A percentile compares a stretch with the other conserved stretches of the same genome.
Evolutionary conservation across 2,113 vertebrate species (phyloP).

Genomic region (Acinonyx jubatus): DNA sequence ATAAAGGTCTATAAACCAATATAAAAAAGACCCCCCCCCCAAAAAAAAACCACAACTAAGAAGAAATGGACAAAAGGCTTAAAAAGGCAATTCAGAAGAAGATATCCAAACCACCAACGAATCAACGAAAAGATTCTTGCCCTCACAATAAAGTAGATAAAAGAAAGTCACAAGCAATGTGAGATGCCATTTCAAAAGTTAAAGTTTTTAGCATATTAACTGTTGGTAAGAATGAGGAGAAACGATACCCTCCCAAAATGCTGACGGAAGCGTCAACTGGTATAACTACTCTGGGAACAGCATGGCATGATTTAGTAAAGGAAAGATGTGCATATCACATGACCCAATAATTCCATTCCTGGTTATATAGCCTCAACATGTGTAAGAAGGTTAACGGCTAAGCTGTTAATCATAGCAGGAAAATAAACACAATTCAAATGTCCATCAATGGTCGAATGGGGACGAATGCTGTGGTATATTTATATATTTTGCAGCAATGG

Average conservation of each 20-base stretch:
- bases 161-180: background rate
- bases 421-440: background rate
- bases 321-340: background rate
- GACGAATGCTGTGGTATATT: background rate
- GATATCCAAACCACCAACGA: background rate
- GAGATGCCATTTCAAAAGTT: background rate
- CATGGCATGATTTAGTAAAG: background rate
- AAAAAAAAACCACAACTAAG: background rate
- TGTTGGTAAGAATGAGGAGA: background rate
- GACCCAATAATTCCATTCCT: background rate
- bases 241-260: background rate
- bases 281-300: background rate
- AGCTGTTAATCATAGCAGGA: background rate
- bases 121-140: background rate
- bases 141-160: background rate
- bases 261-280: background rate
- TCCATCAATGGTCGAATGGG: background rate
- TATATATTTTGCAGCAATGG: background rate
- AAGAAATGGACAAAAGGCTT: background rate
- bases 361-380: background rate
- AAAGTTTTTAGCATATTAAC: background rate
- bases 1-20: background rate
- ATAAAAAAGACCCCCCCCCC: background rate
- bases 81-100: constrained; percentile 43
- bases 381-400: background rate